Evolutionary conservation across 2,113 vertebrate genomes (phyloP).

Genomic region (Festucalex cinctus): DNA sequence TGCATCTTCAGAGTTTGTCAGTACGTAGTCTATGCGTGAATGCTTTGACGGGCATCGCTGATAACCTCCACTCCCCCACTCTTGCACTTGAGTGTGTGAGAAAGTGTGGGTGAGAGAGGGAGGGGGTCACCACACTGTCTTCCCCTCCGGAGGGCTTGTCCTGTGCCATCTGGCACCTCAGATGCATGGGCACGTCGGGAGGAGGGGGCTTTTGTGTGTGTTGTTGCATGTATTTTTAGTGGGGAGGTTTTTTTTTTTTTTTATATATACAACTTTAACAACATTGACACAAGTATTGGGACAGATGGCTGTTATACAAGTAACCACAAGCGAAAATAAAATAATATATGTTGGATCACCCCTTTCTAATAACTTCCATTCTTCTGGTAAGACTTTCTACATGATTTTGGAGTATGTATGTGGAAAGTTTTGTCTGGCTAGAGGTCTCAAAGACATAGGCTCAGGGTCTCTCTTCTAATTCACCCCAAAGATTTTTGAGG

Average conservation of each 20-base stretch:
- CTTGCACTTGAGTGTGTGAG: conserved; percentile 59
- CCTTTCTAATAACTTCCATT: not conserved
- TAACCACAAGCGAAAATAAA: not conserved
- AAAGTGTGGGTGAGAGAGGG: conserved; percentile 58
- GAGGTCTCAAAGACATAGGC: not conserved
- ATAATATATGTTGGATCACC: not conserved
- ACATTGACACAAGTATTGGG: not conserved
- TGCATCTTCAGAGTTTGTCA: conserved; percentile 41
- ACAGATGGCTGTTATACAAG: not conserved
- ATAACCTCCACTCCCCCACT: conserved; percentile 35
- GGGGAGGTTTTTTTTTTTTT: too few relatives aligned
- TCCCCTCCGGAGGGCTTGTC: conserved; percentile 66
- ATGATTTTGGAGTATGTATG: not conserved
- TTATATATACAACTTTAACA: not conserved
- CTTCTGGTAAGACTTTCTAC: not conserved
- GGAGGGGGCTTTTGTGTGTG: conserved; percentile 37
- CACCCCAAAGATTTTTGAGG: not conserved
- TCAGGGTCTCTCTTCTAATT: not conserved
- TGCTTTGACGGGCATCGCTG: conserved; percentile 52
- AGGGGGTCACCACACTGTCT: conserved; percentile 56
- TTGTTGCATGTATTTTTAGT: conserved; percentile 14
- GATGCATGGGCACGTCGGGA: conserved; percentile 55
- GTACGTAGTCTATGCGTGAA: conserved; percentile 21
- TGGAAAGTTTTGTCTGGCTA: not conserved
- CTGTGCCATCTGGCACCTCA: conserved; percentile 72